These are phyloP conservation scores for Lycodopsis pacificus DNA, from an alignment of 2,797 vertebrate species.

Conservation along the genomic window DNA sequence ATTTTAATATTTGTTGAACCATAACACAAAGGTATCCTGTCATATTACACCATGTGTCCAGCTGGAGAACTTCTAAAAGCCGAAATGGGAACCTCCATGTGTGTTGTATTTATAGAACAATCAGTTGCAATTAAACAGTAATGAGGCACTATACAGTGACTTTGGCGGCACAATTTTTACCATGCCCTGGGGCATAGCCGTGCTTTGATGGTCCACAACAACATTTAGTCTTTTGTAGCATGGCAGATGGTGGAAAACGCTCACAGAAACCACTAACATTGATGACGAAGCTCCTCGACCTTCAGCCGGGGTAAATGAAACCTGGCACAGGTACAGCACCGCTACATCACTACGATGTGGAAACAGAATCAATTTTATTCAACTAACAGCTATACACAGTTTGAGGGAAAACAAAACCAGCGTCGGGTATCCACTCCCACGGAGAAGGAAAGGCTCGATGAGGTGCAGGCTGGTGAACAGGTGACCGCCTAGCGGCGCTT, in stretches of 20 bases:
- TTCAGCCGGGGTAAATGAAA: constrained; percentile 52
- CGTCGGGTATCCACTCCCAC: not conserved
- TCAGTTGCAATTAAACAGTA: constrained; percentile 47
- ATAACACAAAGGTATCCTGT: constrained; percentile 61
- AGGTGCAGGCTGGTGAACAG: constrained; percentile 40
- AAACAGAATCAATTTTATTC: constrained; percentile 73
- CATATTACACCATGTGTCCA: constrained; percentile 39
- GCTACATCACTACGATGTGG: constrained; percentile 75
- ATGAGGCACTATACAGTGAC: constrained; percentile 76
- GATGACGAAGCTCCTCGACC: constrained; percentile 16
- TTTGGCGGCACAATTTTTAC: constrained; percentile 72
- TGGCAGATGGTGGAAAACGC: constrained; percentile 44
- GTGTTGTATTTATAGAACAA: constrained; percentile 53
- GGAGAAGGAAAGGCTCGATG: constrained; percentile 32
- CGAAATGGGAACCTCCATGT: constrained; percentile 36
- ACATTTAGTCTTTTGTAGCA: constrained; percentile 49
- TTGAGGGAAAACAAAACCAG: constrained; percentile 53
- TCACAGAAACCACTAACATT: constrained; percentile 53
- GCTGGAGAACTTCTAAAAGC: constrained; percentile 39
- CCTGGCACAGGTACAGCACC: constrained; percentile 69
- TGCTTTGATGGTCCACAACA: constrained; percentile 66
- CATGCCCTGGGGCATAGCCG: constrained; percentile 51
- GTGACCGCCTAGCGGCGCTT: constrained; percentile 68
- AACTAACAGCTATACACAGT: constrained; percentile 65
- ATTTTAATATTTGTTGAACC: constrained; percentile 74